Evolutionary conservation across 2,797 vertebrate genomes (phyloP), one percentile per base, ranked within the genome.

Genomic region (Amniataba percoides): DNA sequence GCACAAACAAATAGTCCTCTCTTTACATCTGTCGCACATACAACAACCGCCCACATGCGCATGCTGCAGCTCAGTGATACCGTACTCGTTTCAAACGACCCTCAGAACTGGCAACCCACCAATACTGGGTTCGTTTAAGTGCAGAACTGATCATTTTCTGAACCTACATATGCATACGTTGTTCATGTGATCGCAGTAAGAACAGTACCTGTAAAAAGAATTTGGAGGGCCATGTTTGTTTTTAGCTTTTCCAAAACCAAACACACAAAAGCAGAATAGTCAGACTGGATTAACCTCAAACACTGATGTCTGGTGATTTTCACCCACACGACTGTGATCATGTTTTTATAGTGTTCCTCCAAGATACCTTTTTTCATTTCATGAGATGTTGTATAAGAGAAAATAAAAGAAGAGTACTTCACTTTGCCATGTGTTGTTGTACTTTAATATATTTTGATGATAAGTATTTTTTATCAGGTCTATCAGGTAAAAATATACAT

Each of bases 31-130:
- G 31, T 73, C 15, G 62, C 57, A 61, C 49, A 56, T 34, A 49
- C 21, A 63, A 68, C 81, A 73, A 45, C 57, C 64, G 7, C 62
- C 71, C 56, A 58, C 74, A 48, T n/a, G 40, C 43, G 9, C 19
- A 49, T 7, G 5, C 64, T 71, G 81, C 60, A 49, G 69, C 36
- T 27, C 48, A 55, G 27, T 56, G 59, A 82, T 75, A 51, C 8
- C 6, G 9, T 23, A 52, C 23, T 13, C 57, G 63, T 39, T 62
- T 58, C 10, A 63, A 53, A 62, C 31, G 0, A 58, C 12, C 15
- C 65, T 68, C 40, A 60, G 34, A 72, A 48, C 27, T 42, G 66
- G 46, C 10, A 51, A 62, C 43, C 10, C n/a, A 9, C 21, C 43
- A 40, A 31, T 16, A 19, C 43, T 23, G 3, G 13, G 31, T 62